These are phyloP conservation scores for Vombatus ursinus DNA, from an alignment of 2,113 vertebrate genomes.

Conservation along the genomic window DNA sequence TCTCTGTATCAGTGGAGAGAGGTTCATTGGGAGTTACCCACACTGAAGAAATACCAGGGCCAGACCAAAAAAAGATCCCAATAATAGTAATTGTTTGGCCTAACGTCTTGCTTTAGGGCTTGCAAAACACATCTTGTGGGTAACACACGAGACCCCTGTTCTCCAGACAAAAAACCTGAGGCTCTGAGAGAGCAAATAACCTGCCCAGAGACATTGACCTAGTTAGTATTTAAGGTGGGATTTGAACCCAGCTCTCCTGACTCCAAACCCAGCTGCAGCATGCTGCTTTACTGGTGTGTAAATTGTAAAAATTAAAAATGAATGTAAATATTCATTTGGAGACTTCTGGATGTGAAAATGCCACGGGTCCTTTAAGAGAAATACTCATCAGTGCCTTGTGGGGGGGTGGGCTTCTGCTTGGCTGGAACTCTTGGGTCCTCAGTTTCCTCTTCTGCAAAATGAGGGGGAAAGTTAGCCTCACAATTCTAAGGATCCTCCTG, in stretches of 20 bases:
- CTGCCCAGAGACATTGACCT: background rate
- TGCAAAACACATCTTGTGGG: no score
- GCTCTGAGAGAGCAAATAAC: background rate
- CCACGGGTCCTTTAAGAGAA: background rate
- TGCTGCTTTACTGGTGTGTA: background rate
- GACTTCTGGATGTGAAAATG: background rate
- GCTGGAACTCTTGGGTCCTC: background rate
- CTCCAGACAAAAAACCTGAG: background rate
- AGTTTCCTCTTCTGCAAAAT: background rate
- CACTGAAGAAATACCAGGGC: background rate
- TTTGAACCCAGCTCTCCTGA: background rate
- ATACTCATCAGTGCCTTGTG: background rate
- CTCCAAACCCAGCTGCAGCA: background rate
- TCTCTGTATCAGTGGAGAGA: background rate
- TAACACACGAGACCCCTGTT: background rate
- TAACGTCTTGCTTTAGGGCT: background rate
- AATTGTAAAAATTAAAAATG: background rate
- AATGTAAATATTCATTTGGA: background rate
- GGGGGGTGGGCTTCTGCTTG: background rate
- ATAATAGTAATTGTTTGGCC: background rate
- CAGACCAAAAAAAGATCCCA: no score
- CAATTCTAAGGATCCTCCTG: background rate
- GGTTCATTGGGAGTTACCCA: background rate
- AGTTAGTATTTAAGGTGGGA: background rate
- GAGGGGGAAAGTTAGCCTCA: background rate